phyloP scores from a whole-genome alignment of 2,113 vertebrate genomes.

The Lethenteron reissneri region DNA sequence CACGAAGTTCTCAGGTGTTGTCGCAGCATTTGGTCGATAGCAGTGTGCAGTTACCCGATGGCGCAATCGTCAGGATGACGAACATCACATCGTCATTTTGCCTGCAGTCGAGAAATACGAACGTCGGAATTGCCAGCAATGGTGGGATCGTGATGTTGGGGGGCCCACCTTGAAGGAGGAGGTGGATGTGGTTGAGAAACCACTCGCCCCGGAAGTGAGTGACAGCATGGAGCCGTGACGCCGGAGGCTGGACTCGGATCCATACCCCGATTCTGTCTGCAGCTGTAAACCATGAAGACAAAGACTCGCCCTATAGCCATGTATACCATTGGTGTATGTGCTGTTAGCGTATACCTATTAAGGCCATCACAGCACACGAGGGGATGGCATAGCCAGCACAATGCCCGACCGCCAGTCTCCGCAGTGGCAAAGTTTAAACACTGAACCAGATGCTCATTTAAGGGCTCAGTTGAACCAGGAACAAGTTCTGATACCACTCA shows the following conservation, averaged over 20 bases:
- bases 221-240: constrained; percentile 87
- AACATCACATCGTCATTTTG: neutral
- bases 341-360: no score
- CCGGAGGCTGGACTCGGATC: constrained; percentile 74
- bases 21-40: constrained; percentile 6
- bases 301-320: no score
- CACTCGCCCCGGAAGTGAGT: constrained; percentile 71
- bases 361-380: no score
- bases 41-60: neutral
- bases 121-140: neutral
- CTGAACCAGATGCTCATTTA: no score
- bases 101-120: neutral
- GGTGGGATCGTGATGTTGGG: neutral
- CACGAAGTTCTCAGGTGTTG: constrained; percentile 2
- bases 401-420: no score
- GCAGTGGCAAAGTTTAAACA: no score
- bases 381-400: no score
- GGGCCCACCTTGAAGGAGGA: constrained; percentile 81
- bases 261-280: constrained; percentile 81
- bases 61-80: neutral
- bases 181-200: constrained; percentile 76
- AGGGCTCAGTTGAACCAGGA: no score
- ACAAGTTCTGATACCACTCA: no score
- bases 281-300: constrained; percentile 7
- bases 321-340: no score